These are phyloP conservation scores for Drosophila mayri DNA, from an alignment of 1,140 invertebrate genomes.

Conservation along the genomic window DNA sequence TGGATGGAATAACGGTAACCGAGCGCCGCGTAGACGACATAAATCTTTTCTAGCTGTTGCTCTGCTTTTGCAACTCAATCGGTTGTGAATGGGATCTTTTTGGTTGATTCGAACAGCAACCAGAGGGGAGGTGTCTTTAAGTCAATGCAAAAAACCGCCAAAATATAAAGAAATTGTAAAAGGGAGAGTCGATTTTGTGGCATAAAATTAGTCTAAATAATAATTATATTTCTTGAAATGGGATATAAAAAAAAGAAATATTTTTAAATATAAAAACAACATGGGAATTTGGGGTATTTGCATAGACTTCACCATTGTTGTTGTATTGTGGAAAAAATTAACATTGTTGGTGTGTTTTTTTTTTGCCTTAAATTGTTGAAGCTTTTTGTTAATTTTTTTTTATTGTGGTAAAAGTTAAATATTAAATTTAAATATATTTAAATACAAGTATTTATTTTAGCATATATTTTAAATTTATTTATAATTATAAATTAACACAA, in stretches of 20 bases:
- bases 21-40: constrained; percentile 59
- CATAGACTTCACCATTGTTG: too few species aligned
- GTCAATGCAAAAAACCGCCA: neutral
- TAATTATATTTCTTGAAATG: neutral
- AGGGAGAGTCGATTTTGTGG: too few species aligned
- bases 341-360: too few species aligned
- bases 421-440: too few species aligned
- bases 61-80: constrained; percentile 42
- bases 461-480: too few species aligned
- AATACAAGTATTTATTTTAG: too few species aligned
- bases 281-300: neutral
- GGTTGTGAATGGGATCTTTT: constrained; percentile 26
- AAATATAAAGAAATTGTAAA: neutral
- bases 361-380: too few species aligned
- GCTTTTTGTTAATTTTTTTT: too few species aligned
- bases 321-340: neutral
- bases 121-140: neutral
- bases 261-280: neutral
- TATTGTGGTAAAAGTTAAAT: too few species aligned
- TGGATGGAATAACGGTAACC: constrained; percentile 27
- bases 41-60: constrained; percentile 59
- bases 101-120: neutral
- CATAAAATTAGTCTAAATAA: too few species aligned
- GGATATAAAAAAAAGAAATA: neutral
- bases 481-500: too few species aligned